Conservation (phyloP, 2,113 vertebrate species). For the Struthidea cinerea region DNA sequence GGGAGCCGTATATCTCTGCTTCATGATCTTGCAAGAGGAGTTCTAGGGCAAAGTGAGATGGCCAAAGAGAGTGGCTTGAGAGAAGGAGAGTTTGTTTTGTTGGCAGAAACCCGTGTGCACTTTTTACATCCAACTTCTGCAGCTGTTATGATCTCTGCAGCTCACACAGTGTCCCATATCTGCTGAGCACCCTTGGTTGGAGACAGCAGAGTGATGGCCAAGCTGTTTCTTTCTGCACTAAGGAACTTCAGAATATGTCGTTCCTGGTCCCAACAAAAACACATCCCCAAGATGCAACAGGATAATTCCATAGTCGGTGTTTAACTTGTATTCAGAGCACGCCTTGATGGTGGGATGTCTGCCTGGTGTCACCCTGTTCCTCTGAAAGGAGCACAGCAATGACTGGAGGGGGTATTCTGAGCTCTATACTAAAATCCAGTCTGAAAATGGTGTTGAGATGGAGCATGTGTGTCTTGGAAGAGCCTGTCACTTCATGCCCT, state of each 20-base stretch:
- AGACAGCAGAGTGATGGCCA: neutral
- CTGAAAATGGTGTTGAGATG: constrained; percentile 16
- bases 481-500: neutral
- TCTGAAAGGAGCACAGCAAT: neutral
- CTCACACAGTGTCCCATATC: neutral
- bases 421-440: neutral
- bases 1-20: neutral
- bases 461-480: neutral
- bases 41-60: neutral
- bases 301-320: neutral
- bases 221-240: neutral
- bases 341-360: neutral
- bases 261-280: neutral
- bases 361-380: neutral
- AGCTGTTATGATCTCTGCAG: neutral
- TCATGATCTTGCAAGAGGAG: neutral
- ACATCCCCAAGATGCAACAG: neutral
- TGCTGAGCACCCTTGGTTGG: neutral
- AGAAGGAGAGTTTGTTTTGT: neutral
- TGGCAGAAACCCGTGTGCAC: neutral
- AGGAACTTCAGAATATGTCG: accelerated
- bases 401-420: neutral
- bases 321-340: neutral
- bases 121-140: neutral
- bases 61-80: neutral